Evolutionary conservation across 2,113 vertebrate genomes (phyloP).

Genomic region (Jaculus jaculus): DNA sequence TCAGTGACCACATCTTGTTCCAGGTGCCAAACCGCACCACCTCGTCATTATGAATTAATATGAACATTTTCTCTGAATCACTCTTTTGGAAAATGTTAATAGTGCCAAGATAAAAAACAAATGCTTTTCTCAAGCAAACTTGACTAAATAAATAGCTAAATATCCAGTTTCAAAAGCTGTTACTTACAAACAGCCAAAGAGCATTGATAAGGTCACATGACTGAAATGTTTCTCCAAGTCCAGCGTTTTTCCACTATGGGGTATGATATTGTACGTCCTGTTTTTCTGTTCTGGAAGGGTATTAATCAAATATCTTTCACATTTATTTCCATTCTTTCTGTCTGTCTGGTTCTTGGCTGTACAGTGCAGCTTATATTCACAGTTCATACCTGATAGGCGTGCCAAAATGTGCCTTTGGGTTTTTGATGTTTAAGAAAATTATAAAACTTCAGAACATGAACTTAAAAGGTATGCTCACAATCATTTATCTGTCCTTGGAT

Average conservation of each 20-base stretch:
- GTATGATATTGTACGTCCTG: conserved; percentile 23
- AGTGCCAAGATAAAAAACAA: not conserved
- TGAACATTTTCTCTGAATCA: not conserved
- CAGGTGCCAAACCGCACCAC: not conserved
- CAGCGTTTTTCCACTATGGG: conserved; percentile 51
- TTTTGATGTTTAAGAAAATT: conserved; percentile 51
- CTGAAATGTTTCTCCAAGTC: conserved; percentile 31
- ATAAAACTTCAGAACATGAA: conserved; percentile 55
- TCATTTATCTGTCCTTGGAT: not conserved
- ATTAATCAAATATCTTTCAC: conserved; percentile 43
- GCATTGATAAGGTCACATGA: conserved; percentile 26
- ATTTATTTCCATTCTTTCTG: conserved; percentile 38
- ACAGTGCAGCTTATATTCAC: conserved; percentile 36
- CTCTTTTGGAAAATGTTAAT: conserved; percentile 41
- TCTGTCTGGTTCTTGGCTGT: conserved; percentile 52
- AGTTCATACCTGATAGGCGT: conserved; percentile 23
- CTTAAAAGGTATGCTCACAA: not conserved
- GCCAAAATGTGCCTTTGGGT: not conserved
- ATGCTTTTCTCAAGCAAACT: conserved; percentile 41
- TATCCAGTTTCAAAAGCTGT: conserved; percentile 50
- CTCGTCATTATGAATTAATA: conserved; percentile 38
- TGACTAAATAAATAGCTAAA: conserved; percentile 36
- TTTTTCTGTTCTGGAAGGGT: conserved; percentile 56
- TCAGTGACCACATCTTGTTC: not conserved
- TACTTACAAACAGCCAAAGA: conserved; percentile 47